Percentiles rank a stretch among this genome's conserved stretches.
Conservation (phyloP, 2,888 invertebrate species). For the Endomychus coccineus region DNA sequence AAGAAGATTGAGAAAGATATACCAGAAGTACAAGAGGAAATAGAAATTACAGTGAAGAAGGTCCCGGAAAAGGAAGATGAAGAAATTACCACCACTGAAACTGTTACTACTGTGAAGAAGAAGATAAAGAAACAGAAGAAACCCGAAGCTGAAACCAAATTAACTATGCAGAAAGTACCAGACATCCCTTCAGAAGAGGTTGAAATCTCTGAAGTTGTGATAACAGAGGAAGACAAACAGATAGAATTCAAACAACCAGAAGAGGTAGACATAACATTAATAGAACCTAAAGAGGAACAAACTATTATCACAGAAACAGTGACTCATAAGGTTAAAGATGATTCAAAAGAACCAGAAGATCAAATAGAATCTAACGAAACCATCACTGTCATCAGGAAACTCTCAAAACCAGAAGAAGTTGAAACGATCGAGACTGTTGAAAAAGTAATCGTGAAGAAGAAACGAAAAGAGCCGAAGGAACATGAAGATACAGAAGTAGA, state of each 20-base stretch:
- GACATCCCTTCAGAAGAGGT: slow-evolving; percentile 22
- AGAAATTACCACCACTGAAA: no score
- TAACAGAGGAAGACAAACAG: slow-evolving; percentile 34
- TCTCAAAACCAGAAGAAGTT: slow-evolving; percentile 31
- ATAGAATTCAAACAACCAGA: slow-evolving; percentile 22
- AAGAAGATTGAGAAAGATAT: slow-evolving; percentile 39
- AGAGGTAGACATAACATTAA: slow-evolving; percentile 27
- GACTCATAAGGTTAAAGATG: slow-evolving; percentile 18
- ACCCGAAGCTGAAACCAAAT: slow-evolving; percentile 4
- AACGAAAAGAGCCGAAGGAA: slow-evolving; percentile 45
- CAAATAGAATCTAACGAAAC: slow-evolving; percentile 32
- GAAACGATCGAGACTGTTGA: slow-evolving; percentile 30
- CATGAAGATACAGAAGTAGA: slow-evolving; percentile 58
- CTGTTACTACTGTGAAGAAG: slow-evolving; percentile 17
- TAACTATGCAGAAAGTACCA: no score
- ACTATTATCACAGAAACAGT: slow-evolving; percentile 18
- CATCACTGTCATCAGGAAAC: no score
- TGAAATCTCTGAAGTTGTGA: no score
- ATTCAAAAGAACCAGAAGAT: slow-evolving; percentile 25
- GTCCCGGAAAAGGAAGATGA: slow-evolving; percentile 28
- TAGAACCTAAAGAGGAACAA: slow-evolving; percentile 40
- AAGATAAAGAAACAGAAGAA: slow-evolving; percentile 28
- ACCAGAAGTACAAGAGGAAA: slow-evolving; percentile 39
- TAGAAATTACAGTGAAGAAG: slow-evolving; percentile 42
- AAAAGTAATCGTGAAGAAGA: slow-evolving; percentile 44